Base-by-base conservation (phyloP, 2,113 vertebrate genomes). In the Melanerpes aurifrons region DNA sequence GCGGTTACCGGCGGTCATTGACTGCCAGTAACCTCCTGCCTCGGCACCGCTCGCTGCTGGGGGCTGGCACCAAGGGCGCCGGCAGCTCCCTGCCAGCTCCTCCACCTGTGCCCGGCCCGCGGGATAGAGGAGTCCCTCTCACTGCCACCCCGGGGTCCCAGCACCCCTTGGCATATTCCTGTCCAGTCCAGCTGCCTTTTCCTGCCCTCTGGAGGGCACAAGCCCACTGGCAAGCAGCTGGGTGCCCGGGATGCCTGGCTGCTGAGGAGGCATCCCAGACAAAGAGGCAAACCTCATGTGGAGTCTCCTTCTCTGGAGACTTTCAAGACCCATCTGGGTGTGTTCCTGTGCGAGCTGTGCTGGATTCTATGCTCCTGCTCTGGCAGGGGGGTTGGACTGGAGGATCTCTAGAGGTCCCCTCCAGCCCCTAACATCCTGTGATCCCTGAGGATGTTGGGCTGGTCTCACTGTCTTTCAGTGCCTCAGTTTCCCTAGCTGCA, bases 1-100 rank as follows among this genome's bases (percentile, higher is more conserved):
- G 81, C 83, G 94, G 96, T 96, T 96, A 97, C 96, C 95, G 5
- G 25, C 94, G 96, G 97, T 96, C 97, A 95, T 90, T 96, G 97
- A 94, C 96, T 97, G 97, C 89, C 84, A 96, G 96, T 97, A 97
- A 97, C 97, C 96, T 94, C 86, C 93, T 6, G 94, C 73, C 56
- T 75, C 85, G 3, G 92, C 90, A 18, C 54, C 1, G 67, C 26
- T 2, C 35, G 19, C 25, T 1, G 61, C 83, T 10, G 7, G 64
- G 82, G 67, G 66, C 29, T 71, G 79, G 0, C 12, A 15, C n/a
- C 90, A 40, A 9, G 29, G 45, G 43, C 81, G 8, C 31, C 6
- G 3, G 13, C 9, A 68, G 43, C 48, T 16, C 48, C 58, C 28
- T 2, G 1, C 10, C 76, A 24, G 57, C 58, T 47, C 83, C 28